These are phyloP conservation scores for Camptogramma bilineatum DNA, from an alignment of 2,888 invertebrate genomes.

Conservation along the genomic window DNA sequence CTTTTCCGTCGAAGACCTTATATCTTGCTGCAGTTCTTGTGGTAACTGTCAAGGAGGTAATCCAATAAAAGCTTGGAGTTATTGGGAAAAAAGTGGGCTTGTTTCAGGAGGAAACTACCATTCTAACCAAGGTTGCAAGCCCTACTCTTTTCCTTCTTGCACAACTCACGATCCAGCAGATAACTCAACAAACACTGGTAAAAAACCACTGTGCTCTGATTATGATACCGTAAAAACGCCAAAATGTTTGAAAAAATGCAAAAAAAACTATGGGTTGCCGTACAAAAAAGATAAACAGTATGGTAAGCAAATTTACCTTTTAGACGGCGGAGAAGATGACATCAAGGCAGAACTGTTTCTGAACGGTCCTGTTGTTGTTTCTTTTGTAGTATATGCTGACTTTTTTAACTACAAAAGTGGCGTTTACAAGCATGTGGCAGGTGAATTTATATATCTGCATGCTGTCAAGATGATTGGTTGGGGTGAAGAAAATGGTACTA, in stretches of 20 bases:
- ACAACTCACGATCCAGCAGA: neutral
- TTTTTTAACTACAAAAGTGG: slow-evolving; percentile 93
- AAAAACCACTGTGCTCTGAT: neutral
- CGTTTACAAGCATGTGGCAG: slow-evolving; percentile 88
- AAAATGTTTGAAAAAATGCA: neutral
- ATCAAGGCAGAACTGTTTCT: slow-evolving; percentile 93
- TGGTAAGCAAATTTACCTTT: slow-evolving; percentile 87
- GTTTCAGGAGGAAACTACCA: slow-evolving; percentile 32
- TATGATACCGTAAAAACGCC: neutral
- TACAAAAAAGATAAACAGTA: slow-evolving; percentile 91
- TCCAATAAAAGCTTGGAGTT: slow-evolving; percentile 9
- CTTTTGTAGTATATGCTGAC: slow-evolving; percentile 94
- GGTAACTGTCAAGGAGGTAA: slow-evolving; percentile 22
- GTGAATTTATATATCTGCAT: slow-evolving; percentile 92
- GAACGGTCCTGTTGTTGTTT: slow-evolving; percentile 95
- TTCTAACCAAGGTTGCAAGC: slow-evolving; percentile 23
- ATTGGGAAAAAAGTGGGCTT: slow-evolving; percentile 19
- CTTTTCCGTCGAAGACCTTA: slow-evolving; percentile 93
- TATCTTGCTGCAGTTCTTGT: slow-evolving; percentile 85
- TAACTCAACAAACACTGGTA: neutral
- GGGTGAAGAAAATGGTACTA: slow-evolving; percentile 91
- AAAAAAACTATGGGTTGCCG: slow-evolving; percentile 85
- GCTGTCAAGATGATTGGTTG: slow-evolving; percentile 95
- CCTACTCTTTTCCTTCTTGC: slow-evolving; percentile 20
- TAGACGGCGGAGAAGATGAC: slow-evolving; percentile 86